A percentile compares a stretch with the other conserved stretches of the same genome.
These are phyloP conservation scores for Notospermus geniculatus DNA, from an alignment of 1,140 invertebrate genomes.

Conservation along the genomic window DNA sequence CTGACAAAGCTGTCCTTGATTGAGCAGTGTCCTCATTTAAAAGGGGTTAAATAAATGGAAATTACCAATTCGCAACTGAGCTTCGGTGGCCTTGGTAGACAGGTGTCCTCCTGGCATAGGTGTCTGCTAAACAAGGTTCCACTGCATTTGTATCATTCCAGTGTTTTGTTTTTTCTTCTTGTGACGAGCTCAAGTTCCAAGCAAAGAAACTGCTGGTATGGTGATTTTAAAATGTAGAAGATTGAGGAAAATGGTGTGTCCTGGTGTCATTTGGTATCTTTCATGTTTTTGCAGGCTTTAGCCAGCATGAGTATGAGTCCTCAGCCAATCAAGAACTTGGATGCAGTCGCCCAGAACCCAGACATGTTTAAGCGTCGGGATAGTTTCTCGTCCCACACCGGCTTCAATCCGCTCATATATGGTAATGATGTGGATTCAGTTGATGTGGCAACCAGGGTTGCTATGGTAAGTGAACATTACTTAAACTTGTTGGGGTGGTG, in stretches of 20 bases:
- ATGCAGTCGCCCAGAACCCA: constrained; percentile 53
- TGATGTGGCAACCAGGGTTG: constrained; percentile 96
- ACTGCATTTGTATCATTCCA: too few relatives aligned
- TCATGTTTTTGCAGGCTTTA: constrained; percentile 52
- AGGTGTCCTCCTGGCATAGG: too few relatives aligned
- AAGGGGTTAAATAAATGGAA: too few relatives aligned
- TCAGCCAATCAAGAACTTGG: constrained; percentile 59
- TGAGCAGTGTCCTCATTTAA: too few relatives aligned
- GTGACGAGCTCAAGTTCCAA: too few relatives aligned
- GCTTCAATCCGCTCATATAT: constrained; percentile 85
- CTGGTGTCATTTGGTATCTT: not conserved
- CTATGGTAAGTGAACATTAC: constrained; percentile 76
- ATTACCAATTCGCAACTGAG: too few relatives aligned
- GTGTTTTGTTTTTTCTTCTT: too few relatives aligned
- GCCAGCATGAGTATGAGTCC: constrained; percentile 61
- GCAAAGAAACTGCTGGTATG: too few relatives aligned
- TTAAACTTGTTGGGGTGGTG: not conserved
- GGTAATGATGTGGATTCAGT: constrained; percentile 97
- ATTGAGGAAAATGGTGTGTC: not conserved
- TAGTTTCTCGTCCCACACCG: constrained; percentile 58
- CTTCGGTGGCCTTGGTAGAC: too few relatives aligned
- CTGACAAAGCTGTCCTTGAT: too few relatives aligned
- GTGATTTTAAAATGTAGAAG: too few relatives aligned
- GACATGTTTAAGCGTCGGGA: constrained; percentile 50
- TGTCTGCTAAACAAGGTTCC: too few relatives aligned